These are phyloP conservation scores for Micrastur ruficollis DNA, from an alignment of 2,797 vertebrate genomes.

Conservation along the genomic window DNA sequence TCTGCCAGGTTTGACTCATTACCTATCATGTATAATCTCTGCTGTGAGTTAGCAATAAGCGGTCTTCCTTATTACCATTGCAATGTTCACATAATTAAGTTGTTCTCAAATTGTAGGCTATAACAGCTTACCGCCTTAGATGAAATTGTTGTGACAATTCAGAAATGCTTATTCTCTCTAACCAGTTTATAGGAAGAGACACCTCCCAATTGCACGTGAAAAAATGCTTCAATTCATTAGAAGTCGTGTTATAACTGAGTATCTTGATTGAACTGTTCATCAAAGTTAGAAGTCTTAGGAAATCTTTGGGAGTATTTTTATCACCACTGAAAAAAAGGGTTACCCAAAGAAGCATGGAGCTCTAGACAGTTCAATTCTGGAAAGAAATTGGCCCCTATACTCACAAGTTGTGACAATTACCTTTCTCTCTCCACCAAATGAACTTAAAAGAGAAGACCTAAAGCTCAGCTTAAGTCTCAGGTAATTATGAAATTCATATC, in stretches of 20 bases:
- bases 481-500: not conserved
- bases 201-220: not conserved
- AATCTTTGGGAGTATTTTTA: not conserved
- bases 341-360: not conserved
- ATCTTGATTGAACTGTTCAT: not conserved
- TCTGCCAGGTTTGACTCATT: constrained; percentile 33
- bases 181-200: constrained; percentile 20
- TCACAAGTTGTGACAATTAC: not conserved
- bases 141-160: constrained; percentile 34
- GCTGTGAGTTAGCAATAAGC: constrained; percentile 26
- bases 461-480: not conserved
- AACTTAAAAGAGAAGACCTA: not conserved
- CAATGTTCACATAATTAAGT: constrained; percentile 47
- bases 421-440: not conserved
- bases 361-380: not conserved
- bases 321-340: not conserved
- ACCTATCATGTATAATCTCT: not conserved
- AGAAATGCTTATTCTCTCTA: constrained; percentile 34
- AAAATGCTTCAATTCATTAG: not conserved
- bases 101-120: constrained; percentile 37
- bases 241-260: not conserved
- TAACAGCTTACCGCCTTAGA: constrained; percentile 19
- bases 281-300: not conserved
- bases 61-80: not conserved
- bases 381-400: not conserved